Evolutionary conservation across 2,797 vertebrate genomes (phyloP).

Genomic region (Dipus sagitta): DNA sequence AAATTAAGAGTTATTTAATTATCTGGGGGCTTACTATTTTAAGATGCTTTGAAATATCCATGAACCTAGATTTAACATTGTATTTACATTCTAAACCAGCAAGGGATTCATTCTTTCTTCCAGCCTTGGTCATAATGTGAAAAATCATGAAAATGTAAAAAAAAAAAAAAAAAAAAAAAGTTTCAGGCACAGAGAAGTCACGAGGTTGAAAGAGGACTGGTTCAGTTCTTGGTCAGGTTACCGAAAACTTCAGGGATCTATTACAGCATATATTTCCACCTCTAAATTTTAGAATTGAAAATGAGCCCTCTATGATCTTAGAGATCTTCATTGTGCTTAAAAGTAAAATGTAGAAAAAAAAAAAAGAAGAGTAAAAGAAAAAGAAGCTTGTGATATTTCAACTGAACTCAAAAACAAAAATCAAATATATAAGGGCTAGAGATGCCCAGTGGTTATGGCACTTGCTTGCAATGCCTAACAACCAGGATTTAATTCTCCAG

Average conservation of each 20-base stretch:
- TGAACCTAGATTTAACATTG: neutral
- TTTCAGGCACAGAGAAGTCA: neutral
- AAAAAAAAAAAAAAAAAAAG: no score
- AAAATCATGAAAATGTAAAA: neutral
- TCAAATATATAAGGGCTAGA: neutral
- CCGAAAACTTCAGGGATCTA: neutral
- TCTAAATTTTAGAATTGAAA: neutral
- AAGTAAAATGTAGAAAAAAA: neutral
- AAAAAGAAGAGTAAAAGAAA: neutral
- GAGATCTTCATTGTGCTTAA: neutral
- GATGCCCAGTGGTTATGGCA: no score
- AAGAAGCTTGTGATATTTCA: neutral
- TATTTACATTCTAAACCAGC: neutral
- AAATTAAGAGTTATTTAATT: conserved; percentile 11
- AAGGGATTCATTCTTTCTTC: neutral
- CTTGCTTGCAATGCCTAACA: no score
- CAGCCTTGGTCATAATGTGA: neutral
- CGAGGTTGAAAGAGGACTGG: neutral
- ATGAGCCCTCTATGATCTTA: neutral
- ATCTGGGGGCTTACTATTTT: neutral
- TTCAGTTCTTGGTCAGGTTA: neutral
- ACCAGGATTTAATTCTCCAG: no score
- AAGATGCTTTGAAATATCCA: neutral
- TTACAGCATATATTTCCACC: neutral
- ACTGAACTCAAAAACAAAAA: neutral